Percentiles rank a stretch among this genome's conserved stretches.
phyloP scores from a whole-genome alignment of 2,888 invertebrate species.

The Colletes collaris region DNA sequence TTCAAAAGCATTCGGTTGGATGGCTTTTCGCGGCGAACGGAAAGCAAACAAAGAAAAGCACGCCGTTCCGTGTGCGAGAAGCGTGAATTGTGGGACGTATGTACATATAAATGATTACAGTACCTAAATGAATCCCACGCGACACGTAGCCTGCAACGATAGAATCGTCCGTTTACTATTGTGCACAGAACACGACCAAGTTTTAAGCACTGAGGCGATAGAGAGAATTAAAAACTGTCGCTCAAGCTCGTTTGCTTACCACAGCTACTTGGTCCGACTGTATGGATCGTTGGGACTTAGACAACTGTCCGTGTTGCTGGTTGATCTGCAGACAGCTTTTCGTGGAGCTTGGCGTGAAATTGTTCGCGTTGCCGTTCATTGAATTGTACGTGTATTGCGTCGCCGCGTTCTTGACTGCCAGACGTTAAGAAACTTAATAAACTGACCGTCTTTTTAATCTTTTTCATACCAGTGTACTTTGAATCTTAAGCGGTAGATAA shows the following conservation, averaged over 20 bases:
- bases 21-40: too few relatives aligned
- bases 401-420: constrained; percentile 61
- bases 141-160: constrained; percentile 81
- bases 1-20: too few relatives aligned
- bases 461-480: too few relatives aligned
- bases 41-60: not conserved
- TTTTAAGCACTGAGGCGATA: not conserved
- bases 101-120: constrained; percentile 67
- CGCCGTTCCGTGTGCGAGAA: constrained; percentile 35
- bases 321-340: constrained; percentile 78
- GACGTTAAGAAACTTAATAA: not conserved
- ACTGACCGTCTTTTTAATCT: not conserved
- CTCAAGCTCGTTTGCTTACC: constrained; percentile 64
- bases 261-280: constrained; percentile 77
- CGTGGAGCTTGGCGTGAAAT: constrained; percentile 70
- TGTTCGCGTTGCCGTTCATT: constrained; percentile 70
- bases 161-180: constrained; percentile 73
- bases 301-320: constrained; percentile 71
- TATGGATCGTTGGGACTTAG: constrained; percentile 78
- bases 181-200: constrained; percentile 18
- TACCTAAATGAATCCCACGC: constrained; percentile 82
- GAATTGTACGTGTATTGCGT: constrained; percentile 76
- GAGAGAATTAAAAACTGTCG: not conserved
- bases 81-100: constrained; percentile 42
- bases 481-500: too few relatives aligned